Conservation (phyloP, 1,140 invertebrate species). For the Cylas formicarius region DNA sequence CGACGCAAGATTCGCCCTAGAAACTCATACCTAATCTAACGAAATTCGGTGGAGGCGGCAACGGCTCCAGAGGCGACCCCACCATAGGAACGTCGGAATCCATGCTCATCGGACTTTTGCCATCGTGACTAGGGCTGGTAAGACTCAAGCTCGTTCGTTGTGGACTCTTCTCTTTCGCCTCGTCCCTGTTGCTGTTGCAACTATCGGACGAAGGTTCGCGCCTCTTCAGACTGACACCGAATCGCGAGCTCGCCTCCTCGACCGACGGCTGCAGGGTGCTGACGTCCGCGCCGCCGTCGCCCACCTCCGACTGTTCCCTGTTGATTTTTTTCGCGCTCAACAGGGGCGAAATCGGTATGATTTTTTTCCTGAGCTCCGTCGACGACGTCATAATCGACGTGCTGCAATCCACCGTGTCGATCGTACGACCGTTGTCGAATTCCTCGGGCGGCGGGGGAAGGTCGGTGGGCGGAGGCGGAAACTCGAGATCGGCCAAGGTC, state of each 20-base stretch:
- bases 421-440: slow-evolving; percentile 42
- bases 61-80: slow-evolving; percentile 35
- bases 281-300: slow-evolving; percentile 46
- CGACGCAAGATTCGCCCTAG: no score
- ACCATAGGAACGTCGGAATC: slow-evolving; percentile 40
- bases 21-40: slow-evolving; percentile 36
- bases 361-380: slow-evolving; percentile 42
- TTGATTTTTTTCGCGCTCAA: slow-evolving; percentile 33
- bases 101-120: slow-evolving; percentile 40
- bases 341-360: slow-evolving; percentile 41
- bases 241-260: slow-evolving; percentile 59
- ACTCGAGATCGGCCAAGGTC: slow-evolving; percentile 71
- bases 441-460: slow-evolving; percentile 68
- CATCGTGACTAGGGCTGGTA: slow-evolving; percentile 42
- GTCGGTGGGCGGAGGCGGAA: slow-evolving; percentile 73
- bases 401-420: slow-evolving; percentile 33
- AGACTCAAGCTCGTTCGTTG: slow-evolving; percentile 38
- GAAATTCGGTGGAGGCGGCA: slow-evolving; percentile 39
- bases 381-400: slow-evolving; percentile 39
- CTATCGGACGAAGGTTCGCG: slow-evolving; percentile 56
- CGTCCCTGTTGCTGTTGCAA: slow-evolving; percentile 44
- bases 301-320: slow-evolving; percentile 18
- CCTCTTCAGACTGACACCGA: slow-evolving; percentile 63
- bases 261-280: slow-evolving; percentile 58
- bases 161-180: slow-evolving; percentile 38